Evolutionary conservation across 1,140 invertebrate species (phyloP).

Genomic region (Eurytemora carolleeae): DNA sequence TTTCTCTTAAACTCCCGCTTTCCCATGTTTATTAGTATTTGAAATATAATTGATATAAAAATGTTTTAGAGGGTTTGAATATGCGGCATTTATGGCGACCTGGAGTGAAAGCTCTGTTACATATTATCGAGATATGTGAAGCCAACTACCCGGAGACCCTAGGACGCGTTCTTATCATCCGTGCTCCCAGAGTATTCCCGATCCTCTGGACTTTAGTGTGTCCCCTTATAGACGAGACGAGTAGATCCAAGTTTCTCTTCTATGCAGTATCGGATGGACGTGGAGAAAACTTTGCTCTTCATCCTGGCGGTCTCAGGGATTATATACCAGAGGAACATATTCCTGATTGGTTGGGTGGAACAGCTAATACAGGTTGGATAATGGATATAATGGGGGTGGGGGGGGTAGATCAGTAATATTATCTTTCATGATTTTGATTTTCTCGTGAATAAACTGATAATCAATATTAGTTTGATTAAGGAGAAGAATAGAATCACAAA

Average conservation of each 20-base stretch:
- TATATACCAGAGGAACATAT: slow-evolving; percentile 68
- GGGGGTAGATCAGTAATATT: too few relatives aligned
- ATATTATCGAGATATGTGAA: slow-evolving; percentile 68
- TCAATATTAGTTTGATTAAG: too few relatives aligned
- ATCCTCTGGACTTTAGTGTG: slow-evolving; percentile 91
- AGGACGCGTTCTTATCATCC: slow-evolving; percentile 58
- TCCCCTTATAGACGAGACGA: slow-evolving; percentile 93
- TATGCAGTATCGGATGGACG: slow-evolving; percentile 50
- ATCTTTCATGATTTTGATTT: too few relatives aligned
- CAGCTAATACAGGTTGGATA: background rate
- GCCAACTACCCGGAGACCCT: slow-evolving; percentile 91
- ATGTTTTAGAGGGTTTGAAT: slow-evolving; percentile 61
- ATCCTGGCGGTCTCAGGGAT: slow-evolving; percentile 52
- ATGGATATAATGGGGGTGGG: too few relatives aligned
- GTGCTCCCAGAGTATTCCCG: slow-evolving; percentile 78
- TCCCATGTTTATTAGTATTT: too few relatives aligned
- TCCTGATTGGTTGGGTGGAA: slow-evolving; percentile 77
- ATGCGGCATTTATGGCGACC: slow-evolving; percentile 90
- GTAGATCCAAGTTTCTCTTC: slow-evolving; percentile 78
- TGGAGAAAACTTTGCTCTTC: slow-evolving; percentile 17
- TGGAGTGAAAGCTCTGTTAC: slow-evolving; percentile 65
- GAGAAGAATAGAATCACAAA: too few relatives aligned
- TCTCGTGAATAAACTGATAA: too few relatives aligned
- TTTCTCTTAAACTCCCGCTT: too few relatives aligned
- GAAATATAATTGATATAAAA: slow-evolving; percentile 3